Evolutionary conservation across 2,888 invertebrate species (phyloP).

Genomic region (Plebejus melissa): DNA sequence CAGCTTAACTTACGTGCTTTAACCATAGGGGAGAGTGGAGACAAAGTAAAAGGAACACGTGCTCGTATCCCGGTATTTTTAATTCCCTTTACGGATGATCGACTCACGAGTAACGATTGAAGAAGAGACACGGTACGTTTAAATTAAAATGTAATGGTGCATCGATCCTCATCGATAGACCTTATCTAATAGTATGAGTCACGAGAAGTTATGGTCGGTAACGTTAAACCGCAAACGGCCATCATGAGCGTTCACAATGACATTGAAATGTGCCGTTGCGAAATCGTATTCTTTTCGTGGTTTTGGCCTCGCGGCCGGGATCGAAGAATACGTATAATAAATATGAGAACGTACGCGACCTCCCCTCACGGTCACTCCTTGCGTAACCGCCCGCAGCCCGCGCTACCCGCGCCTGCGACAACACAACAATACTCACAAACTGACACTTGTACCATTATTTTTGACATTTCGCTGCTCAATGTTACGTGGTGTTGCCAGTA

Average conservation of each 20-base stretch:
- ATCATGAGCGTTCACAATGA: conserved; percentile 61
- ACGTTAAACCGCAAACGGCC: conserved; percentile 43
- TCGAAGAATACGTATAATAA: conserved; percentile 76
- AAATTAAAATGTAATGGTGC: conserved; percentile 11
- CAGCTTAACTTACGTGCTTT: background rate
- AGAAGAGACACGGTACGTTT: background rate
- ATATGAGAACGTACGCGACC: conserved; percentile 76
- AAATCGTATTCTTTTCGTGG: conserved; percentile 74
- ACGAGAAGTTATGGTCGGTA: conserved; percentile 31
- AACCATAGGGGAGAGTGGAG: background rate
- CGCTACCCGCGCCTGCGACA: conserved; percentile 47
- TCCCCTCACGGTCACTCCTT: conserved; percentile 72
- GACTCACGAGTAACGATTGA: background rate
- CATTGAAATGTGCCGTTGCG: conserved; percentile 73
- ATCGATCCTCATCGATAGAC: conserved; percentile 18
- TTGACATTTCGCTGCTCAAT: conserved; percentile 30
- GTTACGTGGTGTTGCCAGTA: conserved; percentile 10
- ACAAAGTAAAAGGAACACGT: conserved; percentile 5
- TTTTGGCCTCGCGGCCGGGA: conserved; percentile 65
- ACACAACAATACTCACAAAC: conserved; percentile 60
- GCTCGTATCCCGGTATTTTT: conserved; percentile 3
- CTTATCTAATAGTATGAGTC: conserved; percentile 32
- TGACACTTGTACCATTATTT: conserved; percentile 37
- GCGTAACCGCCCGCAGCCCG: conserved; percentile 51
- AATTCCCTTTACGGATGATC: background rate